phyloP scores from a whole-genome alignment of 1,140 invertebrate genomes.

The Drosophila gunungcola region DNA sequence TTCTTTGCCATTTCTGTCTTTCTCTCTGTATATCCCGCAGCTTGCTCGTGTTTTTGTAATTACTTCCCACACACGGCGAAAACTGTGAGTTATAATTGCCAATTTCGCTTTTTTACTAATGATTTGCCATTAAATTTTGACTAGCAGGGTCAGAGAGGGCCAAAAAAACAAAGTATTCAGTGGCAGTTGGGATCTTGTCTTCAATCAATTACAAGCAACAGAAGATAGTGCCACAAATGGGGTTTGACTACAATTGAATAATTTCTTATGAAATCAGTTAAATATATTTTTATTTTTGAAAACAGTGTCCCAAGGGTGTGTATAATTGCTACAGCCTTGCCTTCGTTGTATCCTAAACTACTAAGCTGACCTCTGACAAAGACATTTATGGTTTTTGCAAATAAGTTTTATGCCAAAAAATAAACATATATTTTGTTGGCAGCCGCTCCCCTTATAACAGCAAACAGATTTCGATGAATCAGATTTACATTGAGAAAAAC shows the following conservation, averaged over 20 bases:
- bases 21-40: neutral
- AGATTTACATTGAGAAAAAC: neutral
- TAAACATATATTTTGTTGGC: constrained; percentile 15
- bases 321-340: constrained; percentile 15
- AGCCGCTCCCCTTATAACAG: constrained; percentile 17
- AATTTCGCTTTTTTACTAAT: constrained; percentile 39
- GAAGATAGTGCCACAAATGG: neutral
- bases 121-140: constrained; percentile 16
- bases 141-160: constrained; percentile 29
- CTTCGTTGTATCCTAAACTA: constrained; percentile 17
- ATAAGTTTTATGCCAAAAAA: constrained; percentile 25
- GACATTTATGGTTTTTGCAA: constrained; percentile 41
- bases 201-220: constrained; percentile 29
- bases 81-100: constrained; percentile 25
- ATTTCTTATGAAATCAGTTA: neutral
- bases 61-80: constrained; percentile 52
- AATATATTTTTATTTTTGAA: neutral
- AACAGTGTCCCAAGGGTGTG: constrained; percentile 8
- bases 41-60: constrained; percentile 37
- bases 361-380: constrained; percentile 42
- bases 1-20: neutral
- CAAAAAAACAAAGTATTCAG: constrained; percentile 15
- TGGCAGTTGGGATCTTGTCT: constrained; percentile 31
- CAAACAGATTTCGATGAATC: constrained; percentile 8
- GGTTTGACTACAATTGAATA: constrained; percentile 1